Base-by-base conservation (phyloP, 2,888 invertebrate species). In the Morpho deidamia region DNA sequence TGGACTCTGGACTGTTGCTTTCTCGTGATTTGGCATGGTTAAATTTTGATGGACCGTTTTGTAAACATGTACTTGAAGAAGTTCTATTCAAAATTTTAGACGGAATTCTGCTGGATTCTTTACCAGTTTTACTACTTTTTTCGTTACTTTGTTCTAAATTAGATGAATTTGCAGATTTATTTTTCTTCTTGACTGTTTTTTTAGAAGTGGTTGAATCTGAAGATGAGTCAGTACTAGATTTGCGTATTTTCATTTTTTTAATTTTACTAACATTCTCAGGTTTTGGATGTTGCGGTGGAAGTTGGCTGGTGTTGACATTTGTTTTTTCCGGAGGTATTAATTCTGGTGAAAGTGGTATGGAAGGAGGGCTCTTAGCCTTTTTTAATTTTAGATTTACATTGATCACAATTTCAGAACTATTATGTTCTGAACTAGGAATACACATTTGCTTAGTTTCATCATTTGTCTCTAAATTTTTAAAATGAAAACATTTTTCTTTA, bases 261-360 rank as follows among this genome's bases (percentile, higher is more conserved):
- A 65, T 61, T 69, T 86, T 87, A 8, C 63, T 59, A 33, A 61
- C 35, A n/a, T 69, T 70, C 52, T 91, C 91, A 11, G 72, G 11
- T 69, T 91, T 91, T 12, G 91, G 91, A 45, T 86, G 81, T 66
- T 86, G 90, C 2, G 91, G 91, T 42, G 91, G 90, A 61, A 90
- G 67, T 59, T 89, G 83, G 66, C 81, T 82, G 66, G 81, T 80
- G 60, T 86, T 88, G 7, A 83, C 79, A 51, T 85, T 79, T 12
- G 76, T 82, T 58, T 87, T 76, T 73, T 89, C 89, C 44, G 88
- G 83, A 8, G 83, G 81, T 33, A 83, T 75, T 52, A 85, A 58
- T 60, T 88, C 85, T 10, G 76, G 63, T 12, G 80, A 64, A 12
- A 72, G 61, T 7, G 57, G 56, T 10, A 67, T 56, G 11, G 63